phyloP scores from a whole-genome alignment of 2,113 vertebrate species.

The Apeltes quadracus region DNA sequence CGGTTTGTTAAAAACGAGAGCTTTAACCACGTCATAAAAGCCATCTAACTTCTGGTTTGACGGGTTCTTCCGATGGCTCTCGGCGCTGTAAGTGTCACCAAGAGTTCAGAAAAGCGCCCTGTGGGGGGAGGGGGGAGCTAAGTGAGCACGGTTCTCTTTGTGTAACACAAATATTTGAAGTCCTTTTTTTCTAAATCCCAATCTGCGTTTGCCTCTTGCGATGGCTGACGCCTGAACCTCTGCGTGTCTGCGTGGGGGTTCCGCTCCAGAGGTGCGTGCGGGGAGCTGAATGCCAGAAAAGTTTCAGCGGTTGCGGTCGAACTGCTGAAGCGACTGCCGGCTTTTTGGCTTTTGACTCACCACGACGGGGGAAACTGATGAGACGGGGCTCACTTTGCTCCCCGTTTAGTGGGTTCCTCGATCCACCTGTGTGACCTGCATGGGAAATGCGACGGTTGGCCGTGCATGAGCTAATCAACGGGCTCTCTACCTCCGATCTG shows the following conservation, averaged over 20 bases:
- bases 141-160: not conserved
- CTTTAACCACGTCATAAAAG: too few relatives aligned
- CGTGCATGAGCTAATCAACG: constrained; percentile 28
- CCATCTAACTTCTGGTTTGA: too few relatives aligned
- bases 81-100: too few relatives aligned
- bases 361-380: not conserved
- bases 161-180: too few relatives aligned
- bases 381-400: constrained; percentile 4
- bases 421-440: constrained; percentile 7
- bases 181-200: not conserved
- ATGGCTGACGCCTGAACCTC: not conserved
- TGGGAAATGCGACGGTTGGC: constrained; percentile 5
- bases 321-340: not conserved
- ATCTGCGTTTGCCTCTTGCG: not conserved
- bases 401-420: not conserved
- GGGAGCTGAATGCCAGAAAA: constrained; percentile 12
- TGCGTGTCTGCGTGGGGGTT: not conserved
- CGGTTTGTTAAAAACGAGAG: too few relatives aligned
- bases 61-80: too few relatives aligned
- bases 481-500: constrained; percentile 32
- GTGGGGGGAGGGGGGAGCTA: not conserved
- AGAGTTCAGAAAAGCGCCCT: not conserved
- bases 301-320: constrained; percentile 2
- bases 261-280: not conserved
- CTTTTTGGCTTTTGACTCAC: constrained; percentile 11